Conservation (phyloP, 2,888 invertebrate genomes). For the Rhyacophila evoluta region DNA sequence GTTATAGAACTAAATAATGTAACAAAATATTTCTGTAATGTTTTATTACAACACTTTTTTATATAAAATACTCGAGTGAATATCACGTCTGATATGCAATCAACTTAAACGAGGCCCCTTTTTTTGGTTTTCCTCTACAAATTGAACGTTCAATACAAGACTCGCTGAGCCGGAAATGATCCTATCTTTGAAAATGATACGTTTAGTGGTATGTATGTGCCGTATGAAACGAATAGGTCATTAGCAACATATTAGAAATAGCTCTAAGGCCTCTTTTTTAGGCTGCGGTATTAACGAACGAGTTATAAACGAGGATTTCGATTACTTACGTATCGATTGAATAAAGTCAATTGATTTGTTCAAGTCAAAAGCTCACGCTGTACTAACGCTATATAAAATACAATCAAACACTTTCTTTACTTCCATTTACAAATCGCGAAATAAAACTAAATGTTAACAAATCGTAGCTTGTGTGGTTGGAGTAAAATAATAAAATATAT, state of each 20-base stretch:
- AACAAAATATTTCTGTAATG: too few species aligned
- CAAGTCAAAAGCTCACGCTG: too few species aligned
- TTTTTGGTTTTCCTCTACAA: not conserved
- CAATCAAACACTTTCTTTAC: too few species aligned
- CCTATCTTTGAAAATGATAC: conserved; percentile 13
- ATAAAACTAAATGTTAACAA: too few species aligned
- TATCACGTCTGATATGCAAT: conserved; percentile 6
- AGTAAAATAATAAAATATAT: too few species aligned
- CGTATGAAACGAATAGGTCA: not conserved
- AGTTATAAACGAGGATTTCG: not conserved
- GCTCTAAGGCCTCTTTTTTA: not conserved
- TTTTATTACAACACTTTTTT: too few species aligned
- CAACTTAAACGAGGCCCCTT: conserved; percentile 16
- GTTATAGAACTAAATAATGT: too few species aligned
- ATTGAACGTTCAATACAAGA: conserved; percentile 24
- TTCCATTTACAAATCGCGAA: too few species aligned
- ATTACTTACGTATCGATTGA: not conserved
- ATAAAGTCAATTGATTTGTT: too few species aligned
- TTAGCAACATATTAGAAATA: conserved; percentile 14
- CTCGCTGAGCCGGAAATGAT: conserved; percentile 13
- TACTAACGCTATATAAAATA: too few species aligned
- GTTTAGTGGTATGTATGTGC: not conserved
- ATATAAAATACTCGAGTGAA: not conserved
- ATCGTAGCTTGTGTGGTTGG: too few species aligned
- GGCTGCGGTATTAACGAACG: not conserved